Evolutionary conservation across 2,888 invertebrate species (phyloP), one percentile per base, ranked within the genome.

Genomic region (Drosophila formosana): DNA sequence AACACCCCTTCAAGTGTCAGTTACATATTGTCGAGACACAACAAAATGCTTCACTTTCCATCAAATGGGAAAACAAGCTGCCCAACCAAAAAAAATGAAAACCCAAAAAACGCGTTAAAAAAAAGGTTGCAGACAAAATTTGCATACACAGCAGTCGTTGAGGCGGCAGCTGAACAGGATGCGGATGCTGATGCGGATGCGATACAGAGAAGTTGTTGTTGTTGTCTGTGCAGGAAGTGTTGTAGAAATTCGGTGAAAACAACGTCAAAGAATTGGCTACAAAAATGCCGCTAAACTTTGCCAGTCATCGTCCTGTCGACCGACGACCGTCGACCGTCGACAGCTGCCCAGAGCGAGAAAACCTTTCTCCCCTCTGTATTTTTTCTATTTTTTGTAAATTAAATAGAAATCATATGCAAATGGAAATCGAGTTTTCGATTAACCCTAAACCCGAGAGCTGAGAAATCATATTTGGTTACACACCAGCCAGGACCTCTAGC

Each of bases 341-440:
- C 82, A 88, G 71, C 86, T 76, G 85, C 55, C 72, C 72, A 60
- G 49, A 11, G 3, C 39, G 46, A 46, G 62, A 55, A 41, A 32
- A 28, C 58, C 66, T 62, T 41, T 13, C 63, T 61, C 69, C 69
- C 75, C 50, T 78, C 23, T 34, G 7, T 51, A 47, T 78, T 68
- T 71, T 73, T 62, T 32, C 39, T 30, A 56, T 50, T 50, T 50
- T 61, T 69, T 39, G 50, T 32, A 82, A 85, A 78, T 88, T 76
- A 87, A 84, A 84, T 77, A 79, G 67, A 88, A 89, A 87, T 89
- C 80, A 89, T 89, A 86, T 86, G 89, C 89, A 89, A 89, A 86
- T 86, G 77, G 26, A 73, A 84, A 87, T 66, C 70, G 85, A 72
- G 61, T 85, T 79, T 81, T 67, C 67, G 72, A 81, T 89, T 82